Conservation (phyloP, 2,113 vertebrate genomes). For the Rutilus rutilus region DNA sequence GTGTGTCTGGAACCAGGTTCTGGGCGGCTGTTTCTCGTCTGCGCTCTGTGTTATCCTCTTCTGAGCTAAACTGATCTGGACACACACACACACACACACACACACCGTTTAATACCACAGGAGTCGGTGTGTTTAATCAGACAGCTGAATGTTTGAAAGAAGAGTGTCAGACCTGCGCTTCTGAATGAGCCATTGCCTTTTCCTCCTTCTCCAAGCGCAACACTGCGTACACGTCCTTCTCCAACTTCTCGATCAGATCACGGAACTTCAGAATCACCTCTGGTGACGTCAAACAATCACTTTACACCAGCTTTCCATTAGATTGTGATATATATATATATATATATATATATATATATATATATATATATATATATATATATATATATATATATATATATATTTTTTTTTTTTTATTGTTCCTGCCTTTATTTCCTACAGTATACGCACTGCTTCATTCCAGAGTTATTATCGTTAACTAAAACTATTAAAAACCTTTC, state of each 20-base stretch:
- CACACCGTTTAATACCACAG: not conserved
- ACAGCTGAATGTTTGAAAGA: not conserved
- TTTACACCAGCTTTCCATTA: not conserved
- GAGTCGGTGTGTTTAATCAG: not conserved
- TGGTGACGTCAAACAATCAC: slow-evolving; percentile 55
- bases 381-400: too few relatives aligned
- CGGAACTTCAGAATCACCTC: slow-evolving; percentile 95
- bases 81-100: not conserved
- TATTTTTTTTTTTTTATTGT: too few relatives aligned
- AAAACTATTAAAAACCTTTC: too few relatives aligned
- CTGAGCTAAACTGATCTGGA: slow-evolving; percentile 87
- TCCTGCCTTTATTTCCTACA: too few relatives aligned
- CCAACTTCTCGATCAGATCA: slow-evolving; percentile 90
- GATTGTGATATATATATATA: not conserved
- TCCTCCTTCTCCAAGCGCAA: slow-evolving; percentile 90
- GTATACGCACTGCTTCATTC: too few relatives aligned
- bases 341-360: too few relatives aligned
- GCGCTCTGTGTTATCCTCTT: slow-evolving; percentile 78
- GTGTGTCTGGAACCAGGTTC: slow-evolving; percentile 94
- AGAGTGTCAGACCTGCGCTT: slow-evolving; percentile 83
- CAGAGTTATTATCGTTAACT: too few relatives aligned
- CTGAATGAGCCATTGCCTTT: slow-evolving; percentile 86
- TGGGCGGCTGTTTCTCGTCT: slow-evolving; percentile 65
- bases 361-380: too few relatives aligned
- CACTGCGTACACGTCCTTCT: slow-evolving; percentile 92